Percentiles rank a stretch among this genome's conserved stretches.
These are phyloP conservation scores for Micromussa lordhowensis DNA, from an alignment of 92 coral and sea anemone species.

Conservation along the genomic window DNA sequence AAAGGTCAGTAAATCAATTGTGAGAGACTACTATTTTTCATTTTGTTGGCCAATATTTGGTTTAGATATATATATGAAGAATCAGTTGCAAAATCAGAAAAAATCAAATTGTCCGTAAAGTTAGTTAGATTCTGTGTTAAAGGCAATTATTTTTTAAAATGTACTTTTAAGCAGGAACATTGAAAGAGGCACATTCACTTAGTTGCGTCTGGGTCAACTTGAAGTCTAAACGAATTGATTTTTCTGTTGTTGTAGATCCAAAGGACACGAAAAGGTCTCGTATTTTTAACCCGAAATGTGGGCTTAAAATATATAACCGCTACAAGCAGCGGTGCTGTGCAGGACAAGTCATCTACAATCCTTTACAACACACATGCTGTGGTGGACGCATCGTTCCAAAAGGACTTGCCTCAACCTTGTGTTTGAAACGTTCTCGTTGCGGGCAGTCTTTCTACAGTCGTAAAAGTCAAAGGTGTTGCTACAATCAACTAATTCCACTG, in stretches of 20 bases:
- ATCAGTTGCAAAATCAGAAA: too few species aligned
- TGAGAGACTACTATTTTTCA: too few species aligned
- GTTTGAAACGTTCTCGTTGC: not conserved
- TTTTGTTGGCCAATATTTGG: too few species aligned
- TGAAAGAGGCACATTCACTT: too few species aligned
- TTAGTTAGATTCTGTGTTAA: too few species aligned
- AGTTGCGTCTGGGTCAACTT: too few species aligned
- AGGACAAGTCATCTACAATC: not conserved
- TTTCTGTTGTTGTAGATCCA: not conserved
- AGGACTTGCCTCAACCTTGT: not conserved
- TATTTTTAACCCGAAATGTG: not conserved
- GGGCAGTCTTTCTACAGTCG: not conserved
- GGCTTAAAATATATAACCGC: conserved; percentile 4
- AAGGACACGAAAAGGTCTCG: not conserved
- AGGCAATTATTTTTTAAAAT: too few species aligned
- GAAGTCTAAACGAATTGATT: too few species aligned
- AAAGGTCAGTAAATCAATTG: not conserved
- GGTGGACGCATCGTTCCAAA: conserved; percentile 8
- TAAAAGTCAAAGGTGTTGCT: conserved; percentile 8
- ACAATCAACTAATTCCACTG: not conserved
- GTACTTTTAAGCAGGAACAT: not conserved
- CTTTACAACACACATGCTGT: not conserved
- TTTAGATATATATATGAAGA: too few species aligned
- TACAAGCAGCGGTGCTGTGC: conserved; percentile 11
- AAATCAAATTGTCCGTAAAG: not conserved